Base-by-base conservation (phyloP, 2,113 vertebrate species). In the Hiodon tergisus region DNA sequence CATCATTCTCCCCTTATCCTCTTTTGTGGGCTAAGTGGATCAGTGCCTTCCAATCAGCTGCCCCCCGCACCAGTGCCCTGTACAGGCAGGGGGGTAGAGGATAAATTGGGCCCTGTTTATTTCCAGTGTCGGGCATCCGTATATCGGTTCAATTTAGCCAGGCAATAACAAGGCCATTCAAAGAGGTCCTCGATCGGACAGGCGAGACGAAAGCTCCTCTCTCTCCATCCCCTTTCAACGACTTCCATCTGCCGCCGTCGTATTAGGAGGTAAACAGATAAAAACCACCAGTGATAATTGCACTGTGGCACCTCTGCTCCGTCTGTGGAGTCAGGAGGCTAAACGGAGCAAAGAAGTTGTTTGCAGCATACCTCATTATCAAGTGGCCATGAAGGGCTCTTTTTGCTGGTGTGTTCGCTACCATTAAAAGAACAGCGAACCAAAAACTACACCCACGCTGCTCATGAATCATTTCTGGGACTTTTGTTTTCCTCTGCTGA, bases 1-100 rank as follows among this genome's bases (percentile, higher is more conserved):
- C 72, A 58, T 72, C 54, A 50, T 73, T 48, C 73, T 54, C 57
- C 65, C 51, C 73, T 61, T 60, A 65, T 46, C 16, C 74, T 77
- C 76, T 76, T 77, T 77, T 75, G 65, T 73, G 59, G 76, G 83
- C 78, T 81, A 80, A 83, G 75, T 73, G 79, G 78, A 76, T 75
- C 7, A 73, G 73, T 73, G 69, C 74, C 63, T 69, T 16, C 16
- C 31, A 17, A 14, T 31, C 46, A 76, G 78, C 78, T 69, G 80
- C 60, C 3, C 17, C 6, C 48, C 50, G 71, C 79, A 73, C 69
- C 48, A 16, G 16, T 11, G 50, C 50, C 69, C 72, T 17, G 13
- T 46, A 73, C 77, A 66, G 66, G 69, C 69, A 62, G 77, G 54
- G 31, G 63, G 63, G 63, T 5, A 57, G 17, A 53, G 47, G 75